Evolutionary conservation across 2,797 vertebrate species (phyloP), one percentile per base, ranked within the genome.

Genomic region (Arnoldichthys spilopterus): DNA sequence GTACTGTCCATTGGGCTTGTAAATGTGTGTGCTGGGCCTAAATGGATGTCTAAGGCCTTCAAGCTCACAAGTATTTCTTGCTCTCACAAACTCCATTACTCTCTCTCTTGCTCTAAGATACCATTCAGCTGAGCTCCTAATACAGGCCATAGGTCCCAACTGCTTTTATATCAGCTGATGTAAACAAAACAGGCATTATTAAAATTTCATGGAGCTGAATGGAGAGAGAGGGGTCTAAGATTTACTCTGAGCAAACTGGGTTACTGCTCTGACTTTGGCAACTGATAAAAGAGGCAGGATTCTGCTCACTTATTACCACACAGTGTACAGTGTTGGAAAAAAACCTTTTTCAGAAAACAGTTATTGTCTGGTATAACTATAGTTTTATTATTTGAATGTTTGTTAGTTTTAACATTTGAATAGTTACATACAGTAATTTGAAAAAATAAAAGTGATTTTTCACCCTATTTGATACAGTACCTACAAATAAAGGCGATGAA

Each of bases 181-280:
- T 72, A 79, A 75, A 80, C 62, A 61, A 75, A 84, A 83, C 49
- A 45, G 45, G 43, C 22, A 49, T 71, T 56, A 81, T 87, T 75
- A 85, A 87, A 86, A 80, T 77, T 85, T 77, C 54, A 82, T 82
- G 62, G 54, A 53, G 45, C 26, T 16, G 45, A 70, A 79, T 76
- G 63, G 58, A 81, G 58, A 76, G 43, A 81, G 49, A 13, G n/a
- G 3, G 40, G 18, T n/a, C 54, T 30, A 15, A 6, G 28, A 37
- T 69, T 69, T 51, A 32, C 45, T 49, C 28, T 5, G 26, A 45
- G 22, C 24, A 74, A 47, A 61, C 56, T 45, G 49, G 20, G 43
- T 67, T n/a, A 20, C 49, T 45, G 22, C 54, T 73, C 45, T 30
- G 45, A 43, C 32, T 28, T 59, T 73, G 56, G 22, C 12, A 9